phyloP scores from a whole-genome alignment of 23 tunicate species.

The Halocynthia aurantium region DNA sequence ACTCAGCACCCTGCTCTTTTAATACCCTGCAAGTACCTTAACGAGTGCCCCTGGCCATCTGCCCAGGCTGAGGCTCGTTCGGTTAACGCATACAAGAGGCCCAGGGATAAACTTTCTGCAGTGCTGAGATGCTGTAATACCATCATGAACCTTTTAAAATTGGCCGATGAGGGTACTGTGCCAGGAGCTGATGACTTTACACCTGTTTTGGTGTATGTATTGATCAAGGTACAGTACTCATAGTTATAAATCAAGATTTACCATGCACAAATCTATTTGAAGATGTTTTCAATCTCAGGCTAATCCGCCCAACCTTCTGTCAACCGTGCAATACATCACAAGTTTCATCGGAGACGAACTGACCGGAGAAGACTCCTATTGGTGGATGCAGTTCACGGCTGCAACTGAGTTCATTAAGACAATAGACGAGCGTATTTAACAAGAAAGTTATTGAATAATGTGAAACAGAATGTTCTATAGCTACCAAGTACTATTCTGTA shows the following conservation, averaged over 20 bases:
- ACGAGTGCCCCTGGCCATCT: constrained; percentile 95
- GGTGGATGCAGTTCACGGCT: constrained; percentile 99
- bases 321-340: constrained; percentile 84
- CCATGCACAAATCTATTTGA: too few species aligned
- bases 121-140: constrained; percentile 81
- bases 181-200: constrained; percentile 98
- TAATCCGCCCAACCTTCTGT: constrained; percentile 85
- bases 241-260: too few species aligned
- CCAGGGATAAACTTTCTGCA: constrained; percentile 80
- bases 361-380: constrained; percentile 87
- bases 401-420: constrained; percentile 97
- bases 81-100: constrained; percentile 74
- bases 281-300: constrained; percentile 40
- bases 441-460: background rate
- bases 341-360: constrained; percentile 71
- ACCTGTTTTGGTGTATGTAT: constrained; percentile 87
- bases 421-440: constrained; percentile 78
- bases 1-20: constrained; percentile 78
- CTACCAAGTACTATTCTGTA: too few species aligned
- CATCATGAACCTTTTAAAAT: constrained; percentile 78
- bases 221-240: constrained; percentile 52
- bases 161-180: constrained; percentile 72
- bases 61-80: constrained; percentile 88
- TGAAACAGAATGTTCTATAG: too few species aligned
- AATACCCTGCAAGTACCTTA: constrained; percentile 62